These are phyloP conservation scores for Microchirus variegatus DNA, from an alignment of 2,797 vertebrate species.

Conservation along the genomic window DNA sequence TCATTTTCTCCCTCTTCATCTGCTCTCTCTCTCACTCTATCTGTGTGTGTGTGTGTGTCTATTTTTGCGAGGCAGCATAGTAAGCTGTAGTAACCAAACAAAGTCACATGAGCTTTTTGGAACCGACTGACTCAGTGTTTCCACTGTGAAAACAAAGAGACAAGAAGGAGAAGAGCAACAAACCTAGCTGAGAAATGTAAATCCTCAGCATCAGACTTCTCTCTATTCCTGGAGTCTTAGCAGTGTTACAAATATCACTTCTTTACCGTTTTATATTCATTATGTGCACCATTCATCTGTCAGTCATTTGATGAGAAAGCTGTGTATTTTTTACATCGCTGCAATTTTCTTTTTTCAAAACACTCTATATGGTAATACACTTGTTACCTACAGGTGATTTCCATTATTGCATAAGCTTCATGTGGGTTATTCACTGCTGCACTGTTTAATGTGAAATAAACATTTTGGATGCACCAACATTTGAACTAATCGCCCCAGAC, in stretches of 20 bases:
- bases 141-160: slow-evolving; percentile 50
- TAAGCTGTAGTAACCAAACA: slow-evolving; percentile 73
- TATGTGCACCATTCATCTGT: neutral
- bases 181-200: slow-evolving; percentile 24
- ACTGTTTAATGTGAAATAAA: neutral
- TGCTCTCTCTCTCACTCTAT: slow-evolving; percentile 11
- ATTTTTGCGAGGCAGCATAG: slow-evolving; percentile 71
- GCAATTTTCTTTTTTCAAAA: too few species aligned
- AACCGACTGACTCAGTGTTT: slow-evolving; percentile 64
- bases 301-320: too few species aligned
- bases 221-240: neutral
- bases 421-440: neutral
- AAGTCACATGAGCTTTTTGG: slow-evolving; percentile 70
- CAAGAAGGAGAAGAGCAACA: slow-evolving; percentile 35
- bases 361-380: too few species aligned
- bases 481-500: too few species aligned
- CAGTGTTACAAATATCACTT: neutral
- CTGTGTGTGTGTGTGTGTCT: slow-evolving; percentile 46
- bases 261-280: neutral
- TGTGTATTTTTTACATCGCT: too few species aligned
- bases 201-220: neutral
- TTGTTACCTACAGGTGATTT: too few species aligned
- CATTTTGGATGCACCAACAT: too few species aligned
- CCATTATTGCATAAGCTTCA: too few species aligned
- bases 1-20: neutral